These are phyloP conservation scores for Alectura lathami DNA, from an alignment of 2,113 vertebrate genomes.

Conservation along the genomic window DNA sequence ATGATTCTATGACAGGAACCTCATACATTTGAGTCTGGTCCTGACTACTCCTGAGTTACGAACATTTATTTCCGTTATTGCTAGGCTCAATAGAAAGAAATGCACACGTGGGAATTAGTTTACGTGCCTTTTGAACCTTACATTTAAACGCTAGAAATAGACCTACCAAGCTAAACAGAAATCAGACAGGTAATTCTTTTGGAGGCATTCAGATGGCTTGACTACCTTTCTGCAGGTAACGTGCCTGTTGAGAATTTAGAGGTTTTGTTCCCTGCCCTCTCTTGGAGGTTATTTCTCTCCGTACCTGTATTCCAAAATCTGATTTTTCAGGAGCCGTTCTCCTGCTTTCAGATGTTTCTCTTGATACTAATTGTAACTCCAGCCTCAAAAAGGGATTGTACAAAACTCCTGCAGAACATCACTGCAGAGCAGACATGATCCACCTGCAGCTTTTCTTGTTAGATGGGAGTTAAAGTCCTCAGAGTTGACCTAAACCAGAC, in stretches of 20 bases:
- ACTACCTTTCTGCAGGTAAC: background rate
- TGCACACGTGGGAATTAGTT: background rate
- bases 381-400: background rate
- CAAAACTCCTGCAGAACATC: background rate
- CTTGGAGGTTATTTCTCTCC: background rate
- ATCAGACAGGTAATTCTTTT: background rate
- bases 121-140: background rate
- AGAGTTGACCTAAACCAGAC: background rate
- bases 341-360: background rate
- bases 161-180: background rate
- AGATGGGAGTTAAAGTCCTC: background rate
- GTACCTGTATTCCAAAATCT: rapidly evolving
- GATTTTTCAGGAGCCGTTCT: background rate
- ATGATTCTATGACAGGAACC: background rate
- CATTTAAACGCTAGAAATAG: background rate
- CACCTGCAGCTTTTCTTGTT: background rate
- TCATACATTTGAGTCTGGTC: background rate
- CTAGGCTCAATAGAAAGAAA: background rate
- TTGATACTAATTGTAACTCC: background rate
- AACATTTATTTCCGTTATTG: background rate
- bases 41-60: background rate
- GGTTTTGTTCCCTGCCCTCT: background rate
- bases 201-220: too few relatives aligned
- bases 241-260: background rate
- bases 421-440: background rate